Base-by-base conservation (phyloP, 1,140 invertebrate species). In the Penaeus indicus region DNA sequence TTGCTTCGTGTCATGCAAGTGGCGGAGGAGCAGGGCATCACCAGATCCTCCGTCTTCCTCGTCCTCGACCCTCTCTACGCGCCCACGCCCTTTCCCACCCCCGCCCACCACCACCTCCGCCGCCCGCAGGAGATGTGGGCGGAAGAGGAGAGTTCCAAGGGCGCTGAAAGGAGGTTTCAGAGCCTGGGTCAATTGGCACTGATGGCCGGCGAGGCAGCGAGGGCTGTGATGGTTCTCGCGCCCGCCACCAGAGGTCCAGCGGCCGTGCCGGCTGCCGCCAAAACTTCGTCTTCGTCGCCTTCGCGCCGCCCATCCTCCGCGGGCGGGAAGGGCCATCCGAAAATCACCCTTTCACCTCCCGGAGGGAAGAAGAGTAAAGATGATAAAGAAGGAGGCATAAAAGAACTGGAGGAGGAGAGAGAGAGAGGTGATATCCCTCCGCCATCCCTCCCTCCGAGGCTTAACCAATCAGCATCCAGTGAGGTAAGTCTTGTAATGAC, bases 61-160 rank as follows among this genome's bases (percentile, higher is more conserved):
- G 62, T 88, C 62, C 54, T 81, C 54, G 86, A 88, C 86, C 86
- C 86, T 1, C 80, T 83, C 63, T 88, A 82, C 80, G 86, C 86
- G n/a, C 86, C 86, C 10, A 27, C 64, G n/a, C 79, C 86, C n/a
- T 27, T 61, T 19, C 61, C 47, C 54, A 3, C 61, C 1, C 60
- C 32, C 82, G 22, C 62, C 8, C 62, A 63, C 72, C 25, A 72
- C 85, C 60, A 61, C 84, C 13, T 18, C 77, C 25, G 27, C 61
- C 7, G 54, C 69, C 69, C 69, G 69, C 19, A 25, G 25, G 21
- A 21, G 18, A 25, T 1, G 25, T 13, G 25, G 25, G 25, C 69
- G 69, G 25, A 25, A n/a, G 10, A 25, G 69, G 25, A 19, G 13
- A 16, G 3, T 72, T 16, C 25, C 69, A 16, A 32, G 25, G n/a